These are phyloP conservation scores for Flexamia atlantica DNA, from an alignment of 2,888 invertebrate species.

Conservation along the genomic window DNA sequence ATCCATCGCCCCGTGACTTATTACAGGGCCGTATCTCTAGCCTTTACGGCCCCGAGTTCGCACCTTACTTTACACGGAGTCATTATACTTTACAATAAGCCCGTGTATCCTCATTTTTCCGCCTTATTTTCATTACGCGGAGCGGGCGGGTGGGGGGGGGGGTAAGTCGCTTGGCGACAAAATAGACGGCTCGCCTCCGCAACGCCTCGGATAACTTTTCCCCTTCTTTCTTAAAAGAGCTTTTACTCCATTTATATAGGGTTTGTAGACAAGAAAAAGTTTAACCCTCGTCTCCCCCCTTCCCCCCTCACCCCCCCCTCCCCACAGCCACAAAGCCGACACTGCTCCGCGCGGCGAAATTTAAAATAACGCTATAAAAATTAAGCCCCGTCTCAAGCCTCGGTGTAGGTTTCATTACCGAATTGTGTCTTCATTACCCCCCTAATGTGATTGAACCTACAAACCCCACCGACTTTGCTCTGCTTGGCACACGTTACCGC, in stretches of 20 bases:
- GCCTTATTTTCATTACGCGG: conserved; percentile 66
- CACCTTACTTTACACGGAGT: conserved; percentile 64
- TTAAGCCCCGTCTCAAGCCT: conserved; percentile 63
- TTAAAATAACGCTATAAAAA: conserved; percentile 68
- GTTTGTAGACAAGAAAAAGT: conserved; percentile 64
- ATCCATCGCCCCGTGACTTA: conserved; percentile 63
- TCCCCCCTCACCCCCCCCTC: not conserved
- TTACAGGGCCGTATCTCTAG: conserved; percentile 62
- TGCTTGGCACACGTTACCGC: conserved; percentile 1
- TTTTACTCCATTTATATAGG: conserved; percentile 62
- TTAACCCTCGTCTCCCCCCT: conserved; percentile 34
- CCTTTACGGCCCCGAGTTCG: conserved; percentile 53
- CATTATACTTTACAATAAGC: conserved; percentile 68
- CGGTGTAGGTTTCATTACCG: conserved; percentile 39
- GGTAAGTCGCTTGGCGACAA: conserved; percentile 58
- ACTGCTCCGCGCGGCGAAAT: conserved; percentile 65
- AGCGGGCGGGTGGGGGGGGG: conserved; percentile 19
- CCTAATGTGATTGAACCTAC: conserved; percentile 55
- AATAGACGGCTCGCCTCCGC: conserved; percentile 56
- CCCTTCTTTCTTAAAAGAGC: conserved; percentile 57
- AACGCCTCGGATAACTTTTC: conserved; percentile 60
- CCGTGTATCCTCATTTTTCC: conserved; percentile 66
- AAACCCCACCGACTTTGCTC: not conserved
- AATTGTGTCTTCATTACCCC: conserved; percentile 54
- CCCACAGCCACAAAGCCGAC: conserved; percentile 29